Conservation (phyloP, 2,113 vertebrate genomes). For the Phaethornis superciliosus region DNA sequence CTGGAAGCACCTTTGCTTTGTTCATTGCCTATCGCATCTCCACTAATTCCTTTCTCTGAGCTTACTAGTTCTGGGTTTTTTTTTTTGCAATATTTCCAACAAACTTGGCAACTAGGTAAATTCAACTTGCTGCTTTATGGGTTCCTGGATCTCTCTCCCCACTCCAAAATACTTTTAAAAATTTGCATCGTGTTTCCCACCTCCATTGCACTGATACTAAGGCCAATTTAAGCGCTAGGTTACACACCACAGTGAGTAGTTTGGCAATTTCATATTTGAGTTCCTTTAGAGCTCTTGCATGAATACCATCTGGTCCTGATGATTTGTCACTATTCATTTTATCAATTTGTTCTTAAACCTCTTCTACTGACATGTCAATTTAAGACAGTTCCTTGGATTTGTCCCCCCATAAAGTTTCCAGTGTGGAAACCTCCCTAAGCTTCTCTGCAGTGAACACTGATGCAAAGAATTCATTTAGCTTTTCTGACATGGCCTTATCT, state of each 20-base stretch:
- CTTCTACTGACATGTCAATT: not conserved
- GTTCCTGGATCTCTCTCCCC: not conserved
- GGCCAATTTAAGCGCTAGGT: constrained; percentile 17
- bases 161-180: not conserved
- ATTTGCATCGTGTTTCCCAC: not conserved
- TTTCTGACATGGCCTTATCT: not conserved
- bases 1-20: not conserved
- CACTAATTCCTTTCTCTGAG: not conserved
- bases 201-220: not conserved
- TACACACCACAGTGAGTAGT: constrained; percentile 18
- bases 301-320: not conserved
- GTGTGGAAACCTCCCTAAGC: not conserved
- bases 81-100: not conserved
- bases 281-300: constrained; percentile 24
- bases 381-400: not conserved
- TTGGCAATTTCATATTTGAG: constrained; percentile 41
- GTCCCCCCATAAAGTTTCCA: not conserved
- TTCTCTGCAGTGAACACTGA: not conserved
- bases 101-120: not conserved
- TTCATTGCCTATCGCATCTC: not conserved
- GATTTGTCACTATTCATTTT: constrained; percentile 37
- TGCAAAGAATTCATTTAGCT: not conserved
- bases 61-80: not conserved
- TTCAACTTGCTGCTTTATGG: not conserved
- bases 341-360: constrained; percentile 16